Evolutionary conservation across 1,140 invertebrate species (phyloP).

Genomic region (Heliothis virescens): DNA sequence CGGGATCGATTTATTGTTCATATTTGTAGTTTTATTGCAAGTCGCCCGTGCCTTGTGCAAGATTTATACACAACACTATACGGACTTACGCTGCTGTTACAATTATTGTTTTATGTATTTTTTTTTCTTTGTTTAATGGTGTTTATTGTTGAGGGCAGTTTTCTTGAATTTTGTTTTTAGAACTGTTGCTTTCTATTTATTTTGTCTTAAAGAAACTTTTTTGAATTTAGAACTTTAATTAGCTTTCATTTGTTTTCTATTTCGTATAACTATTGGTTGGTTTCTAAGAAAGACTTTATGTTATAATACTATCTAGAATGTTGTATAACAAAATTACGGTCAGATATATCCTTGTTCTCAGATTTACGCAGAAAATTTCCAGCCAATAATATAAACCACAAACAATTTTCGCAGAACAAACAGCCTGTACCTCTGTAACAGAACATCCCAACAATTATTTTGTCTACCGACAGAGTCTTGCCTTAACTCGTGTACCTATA

Average conservation of each 20-base stretch:
- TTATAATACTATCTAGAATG: neutral
- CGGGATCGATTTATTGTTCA: constrained; percentile 71
- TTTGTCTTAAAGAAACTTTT: neutral
- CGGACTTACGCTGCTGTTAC: neutral
- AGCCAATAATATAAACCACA: constrained; percentile 71
- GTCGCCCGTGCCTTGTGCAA: neutral
- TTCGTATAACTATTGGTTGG: neutral
- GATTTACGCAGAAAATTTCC: constrained; percentile 53
- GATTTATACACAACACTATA: constrained; percentile 30
- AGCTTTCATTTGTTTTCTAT: neutral
- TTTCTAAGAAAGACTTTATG: no score
- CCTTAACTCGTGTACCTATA: constrained; percentile 65
- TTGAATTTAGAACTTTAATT: no score
- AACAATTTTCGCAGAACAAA: constrained; percentile 73
- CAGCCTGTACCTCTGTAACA: constrained; percentile 32
- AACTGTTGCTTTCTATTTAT: neutral
- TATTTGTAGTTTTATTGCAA: constrained; percentile 71
- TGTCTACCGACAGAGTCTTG: constrained; percentile 62
- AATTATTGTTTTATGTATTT: constrained; percentile 21
- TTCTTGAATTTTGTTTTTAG: neutral
- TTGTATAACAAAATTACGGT: neutral
- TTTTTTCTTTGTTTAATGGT: neutral
- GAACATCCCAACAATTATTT: constrained; percentile 69
- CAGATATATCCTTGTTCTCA: constrained; percentile 9
- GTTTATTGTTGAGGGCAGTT: neutral